Evolutionary conservation across 2,888 invertebrate species (phyloP), one percentile per base, ranked within the genome.

Genomic region (Autographa pulchrina): DNA sequence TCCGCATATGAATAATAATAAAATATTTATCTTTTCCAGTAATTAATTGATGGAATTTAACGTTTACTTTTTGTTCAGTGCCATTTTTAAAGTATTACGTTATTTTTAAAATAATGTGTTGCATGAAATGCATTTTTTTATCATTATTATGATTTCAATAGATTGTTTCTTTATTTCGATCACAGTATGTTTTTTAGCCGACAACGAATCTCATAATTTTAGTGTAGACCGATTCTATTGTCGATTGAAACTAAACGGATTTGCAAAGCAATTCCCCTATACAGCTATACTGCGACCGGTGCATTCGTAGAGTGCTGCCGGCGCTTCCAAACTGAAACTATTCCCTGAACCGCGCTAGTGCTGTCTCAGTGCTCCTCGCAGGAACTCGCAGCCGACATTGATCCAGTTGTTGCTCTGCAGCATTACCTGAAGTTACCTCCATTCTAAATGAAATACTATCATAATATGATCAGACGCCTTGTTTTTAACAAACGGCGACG

Each of bases 61-160:
- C 85, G 85, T 89, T 91, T 90, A 85, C 87, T 90, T 92, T 92
- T 92, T 91, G 86, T 94, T 93, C 93, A 92, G 95, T 95, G 95
- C 95, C 95, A 95, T 95, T 94, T 90, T 91, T 89, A 91, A 92
- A 93, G 93, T 93, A 93, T 95, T 94, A 92, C 91, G 92, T 94
- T 94, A 93, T 94, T 94, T 95, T 93, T 85, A 92, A 92, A 93
- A 92, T 92, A 91, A 92, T 93, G 91, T 93, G 92, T 93, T 93
- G 95, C 95, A 95, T 95, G 84, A 92, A 92, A 95, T 95, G 95
- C 95, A 93, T 92, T 92, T 92, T 91, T 91, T 90, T 83, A 81
- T 78, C 80, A 85, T 85, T 85, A 87, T 88, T 86, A 86, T 87
- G 84, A 74, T 82, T 85, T 81, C 81, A 83, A 84, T 85, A 85